Evolutionary conservation across 2,797 vertebrate species (phyloP).

Genomic region (Chanos chanos): DNA sequence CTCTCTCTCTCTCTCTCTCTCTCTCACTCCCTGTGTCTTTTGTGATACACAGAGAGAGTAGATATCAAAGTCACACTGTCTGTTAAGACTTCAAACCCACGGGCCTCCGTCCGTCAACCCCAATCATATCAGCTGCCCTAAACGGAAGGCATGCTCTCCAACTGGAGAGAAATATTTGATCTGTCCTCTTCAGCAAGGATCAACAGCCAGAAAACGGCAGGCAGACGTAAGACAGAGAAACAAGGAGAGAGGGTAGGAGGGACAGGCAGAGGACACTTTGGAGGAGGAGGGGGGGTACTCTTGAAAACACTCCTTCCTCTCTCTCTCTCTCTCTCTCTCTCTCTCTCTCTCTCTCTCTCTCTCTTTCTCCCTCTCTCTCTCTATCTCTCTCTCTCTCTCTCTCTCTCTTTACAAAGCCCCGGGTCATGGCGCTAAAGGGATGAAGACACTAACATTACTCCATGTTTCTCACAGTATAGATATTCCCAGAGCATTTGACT

Average conservation of each 20-base stretch:
- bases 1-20: constrained; percentile 33
- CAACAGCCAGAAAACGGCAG: constrained; percentile 67
- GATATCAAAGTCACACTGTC: constrained; percentile 77
- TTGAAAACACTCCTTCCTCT: constrained; percentile 33
- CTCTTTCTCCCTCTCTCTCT: no score
- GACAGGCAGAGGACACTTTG: constrained; percentile 28
- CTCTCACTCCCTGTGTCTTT: constrained; percentile 66
- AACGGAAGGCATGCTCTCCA: constrained; percentile 59
- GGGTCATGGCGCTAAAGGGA: no score
- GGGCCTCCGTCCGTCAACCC: constrained; percentile 72
- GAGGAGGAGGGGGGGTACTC: constrained; percentile 23
- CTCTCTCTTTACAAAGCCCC: no score
- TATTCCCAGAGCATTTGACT: no score
- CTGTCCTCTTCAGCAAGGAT: constrained; percentile 75
- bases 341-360: neutral
- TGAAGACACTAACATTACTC: no score
- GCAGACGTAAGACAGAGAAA: constrained; percentile 45
- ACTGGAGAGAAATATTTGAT: constrained; percentile 79
- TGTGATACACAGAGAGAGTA: constrained; percentile 66
- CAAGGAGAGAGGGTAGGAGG: constrained; percentile 24
- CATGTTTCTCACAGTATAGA: no score
- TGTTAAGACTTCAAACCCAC: constrained; percentile 76
- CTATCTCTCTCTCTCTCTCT: no score
- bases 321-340: constrained; percentile 32
- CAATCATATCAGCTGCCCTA: constrained; percentile 68